A percentile compares a stretch with the other conserved stretches of the same genome.
These are phyloP conservation scores for Tetranychus cinnabarinus DNA, from an alignment of 1,140 invertebrate genomes.

Conservation along the genomic window DNA sequence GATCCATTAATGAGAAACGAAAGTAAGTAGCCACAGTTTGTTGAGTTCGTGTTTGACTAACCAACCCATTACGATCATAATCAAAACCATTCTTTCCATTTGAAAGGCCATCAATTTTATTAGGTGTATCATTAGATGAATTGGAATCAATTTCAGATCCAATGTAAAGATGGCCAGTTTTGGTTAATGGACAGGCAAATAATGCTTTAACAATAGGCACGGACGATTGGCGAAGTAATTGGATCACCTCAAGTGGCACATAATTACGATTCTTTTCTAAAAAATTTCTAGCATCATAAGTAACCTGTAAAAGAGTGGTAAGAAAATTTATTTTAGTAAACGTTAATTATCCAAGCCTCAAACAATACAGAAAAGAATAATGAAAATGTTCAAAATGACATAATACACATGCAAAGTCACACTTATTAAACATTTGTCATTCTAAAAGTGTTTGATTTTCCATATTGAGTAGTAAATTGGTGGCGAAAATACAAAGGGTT, in stretches of 20 bases:
- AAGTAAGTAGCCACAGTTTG: slow-evolving; percentile 65
- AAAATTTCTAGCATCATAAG: slow-evolving; percentile 50
- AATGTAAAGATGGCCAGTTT: slow-evolving; percentile 25
- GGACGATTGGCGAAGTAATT: slow-evolving; percentile 34
- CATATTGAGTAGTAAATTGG: no score
- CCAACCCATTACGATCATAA: slow-evolving; percentile 23
- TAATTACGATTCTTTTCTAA: slow-evolving; percentile 62
- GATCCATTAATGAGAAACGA: slow-evolving; percentile 55
- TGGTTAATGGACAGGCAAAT: slow-evolving; percentile 55
- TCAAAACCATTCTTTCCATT: neutral
- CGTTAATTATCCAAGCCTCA: neutral
- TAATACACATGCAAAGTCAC: no score
- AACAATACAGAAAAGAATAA: neutral
- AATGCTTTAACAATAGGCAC: slow-evolving; percentile 39
- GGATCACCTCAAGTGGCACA: slow-evolving; percentile 48
- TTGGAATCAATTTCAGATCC: neutral
- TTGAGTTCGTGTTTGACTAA: slow-evolving; percentile 54
- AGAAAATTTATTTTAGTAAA: neutral
- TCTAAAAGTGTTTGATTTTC: no score
- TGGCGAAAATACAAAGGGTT: no score
- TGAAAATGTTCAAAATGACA: neutral
- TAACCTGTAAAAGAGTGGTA: slow-evolving; percentile 28
- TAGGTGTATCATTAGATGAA: neutral
- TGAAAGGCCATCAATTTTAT: neutral
- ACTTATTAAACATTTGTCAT: no score